Evolutionary conservation across 2,888 invertebrate species (phyloP).

Genomic region (Elmis aenea): DNA sequence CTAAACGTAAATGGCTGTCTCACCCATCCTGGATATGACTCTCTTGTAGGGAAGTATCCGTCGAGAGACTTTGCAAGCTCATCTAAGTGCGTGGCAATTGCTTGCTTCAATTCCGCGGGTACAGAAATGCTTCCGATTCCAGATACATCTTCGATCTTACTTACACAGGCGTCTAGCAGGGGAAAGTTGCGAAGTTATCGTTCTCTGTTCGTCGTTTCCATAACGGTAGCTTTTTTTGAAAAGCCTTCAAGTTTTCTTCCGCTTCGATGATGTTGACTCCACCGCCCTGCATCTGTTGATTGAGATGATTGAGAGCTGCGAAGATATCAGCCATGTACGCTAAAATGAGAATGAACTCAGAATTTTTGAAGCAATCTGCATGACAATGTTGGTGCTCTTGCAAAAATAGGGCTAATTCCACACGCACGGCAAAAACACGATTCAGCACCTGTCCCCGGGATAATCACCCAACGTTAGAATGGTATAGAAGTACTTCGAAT

Average conservation of each 20-base stretch:
- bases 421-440: no score
- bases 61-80: conserved; percentile 19
- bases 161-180: conserved; percentile 11
- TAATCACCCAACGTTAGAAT: conserved; percentile 12
- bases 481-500: no score
- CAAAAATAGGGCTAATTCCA: conserved; percentile 3
- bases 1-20: conserved; percentile 17
- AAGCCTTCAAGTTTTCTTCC: conserved; percentile 19
- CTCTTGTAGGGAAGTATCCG: conserved; percentile 17
- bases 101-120: conserved; percentile 12
- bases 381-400: no score
- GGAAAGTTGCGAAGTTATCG: conserved; percentile 19
- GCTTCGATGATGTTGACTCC: no score
- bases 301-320: no score
- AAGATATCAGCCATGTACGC: no score
- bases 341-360: no score
- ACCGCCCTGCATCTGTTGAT: no score
- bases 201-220: conserved; percentile 19
- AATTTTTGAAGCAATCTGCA: no score
- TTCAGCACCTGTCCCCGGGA: no score
- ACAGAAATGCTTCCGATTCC: conserved; percentile 14
- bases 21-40: conserved; percentile 18
- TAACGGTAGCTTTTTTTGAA: conserved; percentile 20
- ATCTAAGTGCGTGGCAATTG: conserved; percentile 11
- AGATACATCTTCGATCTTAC: conserved; percentile 6